These are phyloP conservation scores for Scarus forsteni DNA, from an alignment of 2,797 vertebrate genomes.

Conservation along the genomic window DNA sequence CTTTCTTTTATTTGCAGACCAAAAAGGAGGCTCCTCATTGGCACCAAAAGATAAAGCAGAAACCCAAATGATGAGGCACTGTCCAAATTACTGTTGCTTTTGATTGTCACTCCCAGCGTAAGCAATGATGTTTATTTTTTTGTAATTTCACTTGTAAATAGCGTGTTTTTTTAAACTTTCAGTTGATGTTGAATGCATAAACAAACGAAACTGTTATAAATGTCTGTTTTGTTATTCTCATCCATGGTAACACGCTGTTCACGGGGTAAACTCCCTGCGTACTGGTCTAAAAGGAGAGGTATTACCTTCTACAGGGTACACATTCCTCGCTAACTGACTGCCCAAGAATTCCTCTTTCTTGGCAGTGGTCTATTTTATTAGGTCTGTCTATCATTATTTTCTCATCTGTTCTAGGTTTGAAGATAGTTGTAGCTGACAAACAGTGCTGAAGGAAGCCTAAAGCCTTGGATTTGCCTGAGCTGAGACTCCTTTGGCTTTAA, in stretches of 20 bases:
- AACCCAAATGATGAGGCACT: conserved; percentile 64
- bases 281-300: conserved; percentile 46
- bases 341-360: conserved; percentile 70
- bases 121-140: conserved; percentile 18
- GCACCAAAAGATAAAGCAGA: conserved; percentile 72
- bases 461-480: conserved; percentile 64
- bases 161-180: conserved; percentile 2
- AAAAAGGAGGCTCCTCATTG: conserved; percentile 80
- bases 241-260: conserved; percentile 46
- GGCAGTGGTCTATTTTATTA: conserved; percentile 67
- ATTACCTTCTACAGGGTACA: conserved; percentile 66
- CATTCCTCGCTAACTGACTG: conserved; percentile 63
- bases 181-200: conserved; percentile 35
- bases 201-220: conserved; percentile 29
- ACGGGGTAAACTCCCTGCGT: conserved; percentile 40
- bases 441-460: conserved; percentile 51
- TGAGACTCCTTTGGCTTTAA: conserved; percentile 75
- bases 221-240: conserved; percentile 44
- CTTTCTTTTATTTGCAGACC: conserved; percentile 72
- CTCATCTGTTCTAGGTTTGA: conserved; percentile 65
- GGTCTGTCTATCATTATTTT: conserved; percentile 75
- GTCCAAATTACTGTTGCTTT: not conserved
- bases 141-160: conserved; percentile 30
- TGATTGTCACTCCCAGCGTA: conserved; percentile 17
- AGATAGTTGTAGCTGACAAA: conserved; percentile 58